Percentiles rank a stretch among this genome's conserved stretches.
These are phyloP conservation scores for Chamaea fasciata DNA, from an alignment of 2,113 vertebrate genomes.

Conservation along the genomic window DNA sequence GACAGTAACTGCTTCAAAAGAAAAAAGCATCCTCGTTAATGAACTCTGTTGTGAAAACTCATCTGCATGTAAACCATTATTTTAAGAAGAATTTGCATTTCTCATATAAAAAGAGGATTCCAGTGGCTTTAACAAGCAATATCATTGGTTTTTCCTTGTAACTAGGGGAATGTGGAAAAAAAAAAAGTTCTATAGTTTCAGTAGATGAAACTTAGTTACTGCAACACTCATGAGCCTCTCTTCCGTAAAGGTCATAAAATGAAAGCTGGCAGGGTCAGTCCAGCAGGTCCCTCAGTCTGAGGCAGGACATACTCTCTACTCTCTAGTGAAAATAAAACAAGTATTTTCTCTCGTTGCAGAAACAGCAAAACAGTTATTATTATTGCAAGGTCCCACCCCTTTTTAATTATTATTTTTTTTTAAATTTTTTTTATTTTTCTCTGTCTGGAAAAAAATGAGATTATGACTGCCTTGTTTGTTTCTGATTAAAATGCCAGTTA, in stretches of 20 bases:
- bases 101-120: not conserved
- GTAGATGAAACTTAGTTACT: not conserved
- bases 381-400: not conserved
- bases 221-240: not conserved
- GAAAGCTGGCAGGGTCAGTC: not conserved
- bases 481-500: not conserved
- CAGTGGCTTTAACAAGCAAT: not conserved
- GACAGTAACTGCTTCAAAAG: not conserved
- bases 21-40: not conserved
- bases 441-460: not conserved
- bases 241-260: not conserved
- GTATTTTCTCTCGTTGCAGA: not conserved
- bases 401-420: no score
- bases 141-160: not conserved
- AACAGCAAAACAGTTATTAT: not conserved
- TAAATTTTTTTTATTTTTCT: not conserved
- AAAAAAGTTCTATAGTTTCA: not conserved
- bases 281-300: not conserved
- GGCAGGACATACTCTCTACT: not conserved
- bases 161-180: not conserved
- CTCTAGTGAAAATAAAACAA: not conserved
- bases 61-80: not conserved
- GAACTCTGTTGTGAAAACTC: not conserved
- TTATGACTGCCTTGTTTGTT: not conserved
- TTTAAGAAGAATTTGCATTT: not conserved